Percentiles rank a stretch among this genome's conserved stretches.
phyloP scores from a whole-genome alignment of 2,888 invertebrate genomes.

The Nezara viridula region DNA sequence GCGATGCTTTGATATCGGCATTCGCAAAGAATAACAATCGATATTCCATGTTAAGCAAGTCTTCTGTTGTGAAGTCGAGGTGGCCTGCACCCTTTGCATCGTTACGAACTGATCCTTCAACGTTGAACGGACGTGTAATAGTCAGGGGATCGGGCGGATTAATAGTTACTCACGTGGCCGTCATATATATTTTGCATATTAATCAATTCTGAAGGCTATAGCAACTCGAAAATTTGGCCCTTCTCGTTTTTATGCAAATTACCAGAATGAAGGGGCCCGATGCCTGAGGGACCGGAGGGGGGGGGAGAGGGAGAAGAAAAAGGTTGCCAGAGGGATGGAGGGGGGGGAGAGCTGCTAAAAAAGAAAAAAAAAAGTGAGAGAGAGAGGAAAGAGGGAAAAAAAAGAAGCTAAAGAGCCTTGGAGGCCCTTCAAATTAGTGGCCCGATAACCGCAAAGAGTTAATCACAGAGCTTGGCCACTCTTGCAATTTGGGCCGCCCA shows the following conservation, averaged over 20 bases:
- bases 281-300: constrained; percentile 7
- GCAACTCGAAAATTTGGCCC: constrained; percentile 59
- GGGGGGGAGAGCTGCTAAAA: background rate
- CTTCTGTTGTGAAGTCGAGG: background rate
- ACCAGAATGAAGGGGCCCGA: constrained; percentile 53
- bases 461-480: constrained; percentile 63
- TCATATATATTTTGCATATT: constrained; percentile 60
- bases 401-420: constrained; percentile 32
- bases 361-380: background rate
- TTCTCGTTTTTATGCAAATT: constrained; percentile 61
- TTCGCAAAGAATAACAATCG: background rate
- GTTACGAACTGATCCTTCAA: constrained; percentile 38
- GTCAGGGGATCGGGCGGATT: background rate
- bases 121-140: constrained; percentile 49
- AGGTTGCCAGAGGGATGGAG: background rate
- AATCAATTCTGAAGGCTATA: constrained; percentile 60
- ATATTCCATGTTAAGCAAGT: background rate
- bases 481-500: constrained; percentile 56
- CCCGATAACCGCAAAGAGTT: constrained; percentile 64
- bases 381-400: background rate
- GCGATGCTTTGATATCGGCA: too few species aligned
- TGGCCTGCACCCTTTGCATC: constrained; percentile 31
- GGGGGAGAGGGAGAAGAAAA: background rate
- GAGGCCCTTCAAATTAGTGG: constrained; percentile 60
- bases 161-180: constrained; percentile 31